Evolutionary conservation across 2,797 vertebrate species (phyloP).

Genomic region (Clamator glandarius): DNA sequence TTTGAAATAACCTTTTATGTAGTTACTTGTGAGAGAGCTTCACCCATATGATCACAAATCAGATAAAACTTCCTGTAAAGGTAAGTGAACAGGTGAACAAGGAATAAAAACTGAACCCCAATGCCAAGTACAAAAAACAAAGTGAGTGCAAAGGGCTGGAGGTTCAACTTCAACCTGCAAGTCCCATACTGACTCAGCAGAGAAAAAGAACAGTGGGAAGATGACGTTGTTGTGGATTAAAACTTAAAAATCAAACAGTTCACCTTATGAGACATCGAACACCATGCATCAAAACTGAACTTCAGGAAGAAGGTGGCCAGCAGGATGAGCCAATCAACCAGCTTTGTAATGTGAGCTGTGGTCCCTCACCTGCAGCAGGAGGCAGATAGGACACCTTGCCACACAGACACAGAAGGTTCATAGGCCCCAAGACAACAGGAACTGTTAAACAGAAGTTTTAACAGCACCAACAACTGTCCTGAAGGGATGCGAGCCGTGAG

Average conservation of each 20-base stretch:
- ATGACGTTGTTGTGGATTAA: neutral
- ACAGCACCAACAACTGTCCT: neutral
- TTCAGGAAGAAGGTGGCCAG: neutral
- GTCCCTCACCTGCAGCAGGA: neutral
- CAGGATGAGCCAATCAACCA: neutral
- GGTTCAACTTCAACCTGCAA: neutral
- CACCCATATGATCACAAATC: neutral
- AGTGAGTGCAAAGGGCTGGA: neutral
- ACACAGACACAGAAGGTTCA: neutral
- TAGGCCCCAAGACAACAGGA: neutral
- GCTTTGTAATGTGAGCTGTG: fast-evolving
- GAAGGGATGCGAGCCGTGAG: neutral
- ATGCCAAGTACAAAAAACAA: neutral
- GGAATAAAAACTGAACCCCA: neutral
- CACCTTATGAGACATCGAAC: fast-evolving
- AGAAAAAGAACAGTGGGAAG: neutral
- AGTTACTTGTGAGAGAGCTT: neutral
- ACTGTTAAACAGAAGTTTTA: neutral
- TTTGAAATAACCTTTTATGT: neutral
- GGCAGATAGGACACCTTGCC: neutral
- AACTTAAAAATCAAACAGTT: neutral
- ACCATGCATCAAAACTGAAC: neutral
- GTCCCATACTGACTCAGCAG: fast-evolving
- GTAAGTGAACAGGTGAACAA: neutral
- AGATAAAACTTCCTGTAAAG: neutral